Percentiles rank a stretch among this genome's conserved stretches.
Evolutionary conservation across 2,888 invertebrate genomes (phyloP).

Genomic region (Phalera bucephala): DNA sequence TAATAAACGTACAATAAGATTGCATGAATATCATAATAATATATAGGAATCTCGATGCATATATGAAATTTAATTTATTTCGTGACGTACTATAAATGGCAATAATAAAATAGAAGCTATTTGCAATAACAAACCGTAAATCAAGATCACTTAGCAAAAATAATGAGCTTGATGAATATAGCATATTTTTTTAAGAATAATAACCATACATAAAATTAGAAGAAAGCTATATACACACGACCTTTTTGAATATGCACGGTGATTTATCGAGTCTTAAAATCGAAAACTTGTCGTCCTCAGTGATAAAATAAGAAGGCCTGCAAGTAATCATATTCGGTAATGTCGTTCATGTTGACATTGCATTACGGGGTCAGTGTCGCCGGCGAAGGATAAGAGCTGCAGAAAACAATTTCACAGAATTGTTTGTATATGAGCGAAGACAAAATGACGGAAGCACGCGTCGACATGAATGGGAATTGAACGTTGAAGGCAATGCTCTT

Average conservation of each 20-base stretch:
- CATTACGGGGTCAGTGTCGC: conserved; percentile 66
- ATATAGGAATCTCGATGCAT: too few relatives aligned
- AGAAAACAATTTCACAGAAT: conserved; percentile 61
- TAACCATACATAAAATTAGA: conserved; percentile 1
- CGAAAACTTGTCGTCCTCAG: conserved; percentile 48
- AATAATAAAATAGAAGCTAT: too few relatives aligned
- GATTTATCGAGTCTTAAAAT: conserved; percentile 15
- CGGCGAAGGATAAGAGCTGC: conserved; percentile 39
- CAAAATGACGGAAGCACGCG: conserved; percentile 37
- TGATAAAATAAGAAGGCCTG: conserved; percentile 38
- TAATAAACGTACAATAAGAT: too few relatives aligned
- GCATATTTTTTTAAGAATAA: too few relatives aligned
- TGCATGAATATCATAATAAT: too few relatives aligned
- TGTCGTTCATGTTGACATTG: conserved; percentile 55
- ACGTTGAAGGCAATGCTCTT: conserved; percentile 27
- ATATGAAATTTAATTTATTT: too few relatives aligned
- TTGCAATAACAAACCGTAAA: too few relatives aligned
- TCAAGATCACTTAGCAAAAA: too few relatives aligned
- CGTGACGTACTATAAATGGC: too few relatives aligned
- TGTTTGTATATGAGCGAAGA: conserved; percentile 37
- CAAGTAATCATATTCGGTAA: conserved; percentile 36
- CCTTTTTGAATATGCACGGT: conserved; percentile 44
- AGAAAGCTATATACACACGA: conserved; percentile 24
- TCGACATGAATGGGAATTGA: conserved; percentile 40
- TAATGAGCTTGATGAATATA: too few relatives aligned